phyloP scores from a whole-genome alignment of 2,113 vertebrate species.

The Donacobius atricapilla region DNA sequence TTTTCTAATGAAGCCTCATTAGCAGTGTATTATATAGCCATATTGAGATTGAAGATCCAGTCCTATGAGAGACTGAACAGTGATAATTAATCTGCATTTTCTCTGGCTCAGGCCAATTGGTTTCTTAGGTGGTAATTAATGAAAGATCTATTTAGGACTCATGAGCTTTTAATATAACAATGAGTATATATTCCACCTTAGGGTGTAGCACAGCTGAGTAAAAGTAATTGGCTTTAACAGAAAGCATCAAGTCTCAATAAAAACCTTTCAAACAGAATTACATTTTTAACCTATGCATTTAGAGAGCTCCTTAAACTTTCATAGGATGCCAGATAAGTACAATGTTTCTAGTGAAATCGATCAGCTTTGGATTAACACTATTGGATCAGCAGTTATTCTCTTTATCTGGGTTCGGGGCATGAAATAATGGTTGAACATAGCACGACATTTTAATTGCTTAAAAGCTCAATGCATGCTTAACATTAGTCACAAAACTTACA shows the following conservation, averaged over 20 bases:
- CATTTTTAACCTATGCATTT: neutral
- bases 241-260: neutral
- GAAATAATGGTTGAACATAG: neutral
- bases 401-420: neutral
- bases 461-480: neutral
- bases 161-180: neutral
- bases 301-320: neutral
- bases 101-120: neutral
- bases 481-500: neutral
- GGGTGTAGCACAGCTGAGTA: neutral
- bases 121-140: slow-evolving; percentile 13
- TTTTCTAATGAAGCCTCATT: neutral
- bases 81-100: slow-evolving; percentile 15
- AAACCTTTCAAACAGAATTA: neutral
- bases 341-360: neutral
- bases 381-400: neutral
- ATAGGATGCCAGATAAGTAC: neutral
- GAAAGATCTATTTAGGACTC: neutral
- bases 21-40: neutral
- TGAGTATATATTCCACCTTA: neutral
- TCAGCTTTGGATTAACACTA: neutral
- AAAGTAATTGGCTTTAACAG: neutral
- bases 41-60: neutral
- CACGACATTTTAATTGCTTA: neutral
- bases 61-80: neutral